Evolutionary conservation across 2,888 invertebrate genomes (phyloP), one percentile per base, ranked within the genome.

Genomic region (Toxonevra muliebris): DNA sequence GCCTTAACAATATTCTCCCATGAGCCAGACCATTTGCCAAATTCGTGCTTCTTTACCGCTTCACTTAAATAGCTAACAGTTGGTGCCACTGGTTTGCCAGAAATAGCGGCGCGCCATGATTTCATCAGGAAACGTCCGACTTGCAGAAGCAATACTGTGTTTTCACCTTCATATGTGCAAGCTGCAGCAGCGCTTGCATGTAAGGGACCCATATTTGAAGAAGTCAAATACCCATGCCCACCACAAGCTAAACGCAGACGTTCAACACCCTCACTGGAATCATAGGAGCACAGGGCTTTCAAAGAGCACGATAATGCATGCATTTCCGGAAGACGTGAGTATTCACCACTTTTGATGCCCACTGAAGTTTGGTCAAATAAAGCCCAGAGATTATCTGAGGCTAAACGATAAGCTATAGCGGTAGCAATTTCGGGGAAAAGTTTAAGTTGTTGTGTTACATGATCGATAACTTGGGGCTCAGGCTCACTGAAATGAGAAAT

Each of bases 81-180:
- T 0, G 89, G 89, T 0, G 91, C 88, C 68, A 93, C 80, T 0
- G 85, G 71, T 66, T 87, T 85, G 0, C 90, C 89, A 54, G 87
- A 88, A 4, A 85, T 75, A 0, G 90, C 89, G 71, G 89, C 89
- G 74, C 90, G 90, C 90, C 91, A 93, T 1, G 90, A 88, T 85
- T 95, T 95, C 74, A 94, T 89, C 15, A 95, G 86, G 82, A 91
- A 95, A 74, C 92, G 88, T 1, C 96, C 96, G 1, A 95, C 93
- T 87, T 98, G 97, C 64, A 97, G 87, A 64, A 93, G 87, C 77
- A 98, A 87, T 48, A 98, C 97, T 0, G 97, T 97, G 84, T 98
- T 97, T 87, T 98, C 97, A 0, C 98, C 97, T 87, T 98, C 97
- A 82, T 97, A 97, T 0, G 97, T 97, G 83, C 92, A 92, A 66